These are phyloP conservation scores for Eulemur macaco DNA, from an alignment of 2,113 vertebrate genomes.

Conservation along the genomic window DNA sequence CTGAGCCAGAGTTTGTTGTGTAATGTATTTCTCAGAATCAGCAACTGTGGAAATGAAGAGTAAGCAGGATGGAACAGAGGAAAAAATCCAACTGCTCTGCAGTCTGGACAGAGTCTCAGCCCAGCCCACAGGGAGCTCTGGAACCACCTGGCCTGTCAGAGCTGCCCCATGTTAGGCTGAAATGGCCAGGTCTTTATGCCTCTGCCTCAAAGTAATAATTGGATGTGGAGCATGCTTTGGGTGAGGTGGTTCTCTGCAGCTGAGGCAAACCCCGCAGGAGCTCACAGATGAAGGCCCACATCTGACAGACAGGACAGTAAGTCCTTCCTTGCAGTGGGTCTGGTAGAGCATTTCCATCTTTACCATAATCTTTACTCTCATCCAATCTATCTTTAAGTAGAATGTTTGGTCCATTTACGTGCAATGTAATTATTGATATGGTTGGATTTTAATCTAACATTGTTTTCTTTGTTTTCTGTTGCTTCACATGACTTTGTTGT, in stretches of 20 bases:
- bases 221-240: neutral
- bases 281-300: neutral
- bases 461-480: neutral
- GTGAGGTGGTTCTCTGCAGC: neutral
- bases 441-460: neutral
- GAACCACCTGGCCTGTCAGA: neutral
- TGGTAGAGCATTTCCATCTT: neutral
- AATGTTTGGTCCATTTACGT: neutral
- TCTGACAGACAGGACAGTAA: neutral
- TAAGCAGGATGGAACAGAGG: neutral
- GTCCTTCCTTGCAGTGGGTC: neutral
- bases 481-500: neutral
- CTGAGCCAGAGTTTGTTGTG: neutral
- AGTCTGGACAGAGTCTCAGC: neutral
- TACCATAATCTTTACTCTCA: neutral
- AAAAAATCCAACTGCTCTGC: neutral
- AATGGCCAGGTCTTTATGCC: neutral
- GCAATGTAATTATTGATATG: neutral
- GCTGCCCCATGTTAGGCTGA: neutral
- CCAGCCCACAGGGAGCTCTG: neutral
- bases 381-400: neutral
- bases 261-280: neutral
- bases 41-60: neutral
- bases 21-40: neutral
- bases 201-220: neutral